These are phyloP conservation scores for Leucopsar rothschildi DNA, from an alignment of 2,113 vertebrate genomes.

Conservation along the genomic window DNA sequence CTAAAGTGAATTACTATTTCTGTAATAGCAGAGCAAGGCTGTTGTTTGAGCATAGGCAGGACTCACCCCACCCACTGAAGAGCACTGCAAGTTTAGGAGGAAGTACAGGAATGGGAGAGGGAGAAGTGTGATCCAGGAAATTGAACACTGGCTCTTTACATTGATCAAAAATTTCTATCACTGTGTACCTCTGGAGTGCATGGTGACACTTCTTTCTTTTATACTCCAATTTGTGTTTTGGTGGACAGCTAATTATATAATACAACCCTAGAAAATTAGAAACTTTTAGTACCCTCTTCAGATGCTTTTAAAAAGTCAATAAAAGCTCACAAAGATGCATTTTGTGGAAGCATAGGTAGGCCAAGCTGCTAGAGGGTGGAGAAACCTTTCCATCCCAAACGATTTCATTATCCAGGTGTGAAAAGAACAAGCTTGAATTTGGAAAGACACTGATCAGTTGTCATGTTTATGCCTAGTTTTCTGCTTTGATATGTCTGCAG, in stretches of 20 bases:
- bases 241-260: background rate
- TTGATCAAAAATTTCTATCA: background rate
- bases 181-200: accelerated
- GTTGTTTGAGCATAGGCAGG: background rate
- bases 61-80: background rate
- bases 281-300: background rate
- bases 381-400: background rate
- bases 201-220: background rate
- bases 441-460: background rate
- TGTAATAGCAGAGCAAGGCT: background rate
- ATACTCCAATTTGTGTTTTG: background rate
- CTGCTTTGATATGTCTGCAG: background rate
- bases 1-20: background rate
- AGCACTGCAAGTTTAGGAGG: background rate
- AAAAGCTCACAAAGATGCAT: background rate
- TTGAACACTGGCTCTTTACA: accelerated
- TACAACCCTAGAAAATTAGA: background rate
- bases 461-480: background rate
- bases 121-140: background rate
- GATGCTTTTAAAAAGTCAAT: background rate
- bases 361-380: background rate
- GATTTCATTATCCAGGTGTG: background rate
- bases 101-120: background rate
- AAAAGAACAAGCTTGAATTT: background rate
- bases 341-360: background rate